A percentile compares a stretch with the other conserved stretches of the same genome.
Evolutionary conservation across 2,797 vertebrate species (phyloP).

Genomic region (Hoplostethus atlanticus): DNA sequence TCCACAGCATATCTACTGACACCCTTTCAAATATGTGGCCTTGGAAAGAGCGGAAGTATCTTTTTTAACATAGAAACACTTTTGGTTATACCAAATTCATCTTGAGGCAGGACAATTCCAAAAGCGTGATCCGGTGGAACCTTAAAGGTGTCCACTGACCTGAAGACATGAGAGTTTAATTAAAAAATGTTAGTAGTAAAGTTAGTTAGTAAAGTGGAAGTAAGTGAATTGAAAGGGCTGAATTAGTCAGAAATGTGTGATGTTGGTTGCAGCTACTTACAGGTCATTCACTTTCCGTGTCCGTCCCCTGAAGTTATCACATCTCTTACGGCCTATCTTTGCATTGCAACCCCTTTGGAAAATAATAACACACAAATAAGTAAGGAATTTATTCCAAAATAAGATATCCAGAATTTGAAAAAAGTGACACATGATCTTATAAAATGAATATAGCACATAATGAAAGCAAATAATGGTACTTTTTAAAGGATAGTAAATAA

Average conservation of each 20-base stretch:
- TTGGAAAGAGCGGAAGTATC: not conserved
- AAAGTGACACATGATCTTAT: too few relatives aligned
- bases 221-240: not conserved
- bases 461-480: too few relatives aligned
- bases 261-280: conserved; percentile 75
- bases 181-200: conserved; percentile 13
- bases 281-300: conserved; percentile 77
- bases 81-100: conserved; percentile 80
- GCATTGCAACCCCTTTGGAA: conserved; percentile 82
- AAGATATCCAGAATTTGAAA: too few relatives aligned
- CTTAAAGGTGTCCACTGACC: conserved; percentile 82
- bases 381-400: conserved; percentile 1
- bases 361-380: conserved; percentile 1
- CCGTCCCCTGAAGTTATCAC: conserved; percentile 85
- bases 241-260: conserved; percentile 16
- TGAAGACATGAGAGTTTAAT: conserved; percentile 55
- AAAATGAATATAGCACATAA: too few relatives aligned
- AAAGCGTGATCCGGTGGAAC: conserved; percentile 84
- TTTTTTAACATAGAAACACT: not conserved
- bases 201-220: not conserved
- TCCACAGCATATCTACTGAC: not conserved
- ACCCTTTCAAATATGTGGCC: not conserved
- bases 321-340: conserved; percentile 81
- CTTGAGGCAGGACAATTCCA: conserved; percentile 74
- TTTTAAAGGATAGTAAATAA: too few relatives aligned